Percentiles rank a stretch among this genome's conserved stretches.
These are phyloP conservation scores for Ptilodon capucinus DNA, from an alignment of 2,888 invertebrate genomes.

Conservation along the genomic window DNA sequence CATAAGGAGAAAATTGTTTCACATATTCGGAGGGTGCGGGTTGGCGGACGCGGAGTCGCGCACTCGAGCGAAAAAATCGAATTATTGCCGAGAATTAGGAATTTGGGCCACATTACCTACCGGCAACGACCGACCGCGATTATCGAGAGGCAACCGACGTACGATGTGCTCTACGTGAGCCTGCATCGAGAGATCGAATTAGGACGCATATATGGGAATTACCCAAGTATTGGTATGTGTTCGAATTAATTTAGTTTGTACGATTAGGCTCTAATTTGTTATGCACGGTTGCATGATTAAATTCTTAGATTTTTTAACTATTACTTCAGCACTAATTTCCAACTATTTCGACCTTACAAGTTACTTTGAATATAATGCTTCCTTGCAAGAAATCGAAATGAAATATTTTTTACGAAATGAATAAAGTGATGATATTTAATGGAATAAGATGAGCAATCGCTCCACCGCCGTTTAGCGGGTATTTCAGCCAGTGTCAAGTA, in stretches of 20 bases:
- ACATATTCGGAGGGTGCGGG: slow-evolving; percentile 47
- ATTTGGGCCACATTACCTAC: slow-evolving; percentile 54
- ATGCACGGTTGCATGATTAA: not conserved
- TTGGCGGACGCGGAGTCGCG: slow-evolving; percentile 33
- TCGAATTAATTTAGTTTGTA: slow-evolving; percentile 11
- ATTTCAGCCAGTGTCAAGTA: too few species aligned
- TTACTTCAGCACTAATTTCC: not conserved
- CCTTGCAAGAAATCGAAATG: too few species aligned
- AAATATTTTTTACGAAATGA: too few species aligned
- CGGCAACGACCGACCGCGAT: slow-evolving; percentile 47
- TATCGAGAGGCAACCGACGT: slow-evolving; percentile 24
- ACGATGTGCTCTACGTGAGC: slow-evolving; percentile 2
- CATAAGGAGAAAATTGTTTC: slow-evolving; percentile 80
- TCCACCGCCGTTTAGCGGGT: too few species aligned
- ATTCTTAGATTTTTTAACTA: not conserved
- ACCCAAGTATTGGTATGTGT: slow-evolving; percentile 15
- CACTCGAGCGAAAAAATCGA: slow-evolving; percentile 69
- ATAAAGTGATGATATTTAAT: too few species aligned
- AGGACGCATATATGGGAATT: slow-evolving; percentile 20
- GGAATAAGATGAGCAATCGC: too few species aligned
- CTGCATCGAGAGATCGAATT: slow-evolving; percentile 20
- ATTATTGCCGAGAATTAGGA: slow-evolving; percentile 66
- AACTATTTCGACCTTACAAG: not conserved
- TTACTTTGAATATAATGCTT: too few species aligned
- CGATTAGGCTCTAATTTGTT: not conserved